Conservation (phyloP, 2,113 vertebrate genomes). For the Mixornis gularis region DNA sequence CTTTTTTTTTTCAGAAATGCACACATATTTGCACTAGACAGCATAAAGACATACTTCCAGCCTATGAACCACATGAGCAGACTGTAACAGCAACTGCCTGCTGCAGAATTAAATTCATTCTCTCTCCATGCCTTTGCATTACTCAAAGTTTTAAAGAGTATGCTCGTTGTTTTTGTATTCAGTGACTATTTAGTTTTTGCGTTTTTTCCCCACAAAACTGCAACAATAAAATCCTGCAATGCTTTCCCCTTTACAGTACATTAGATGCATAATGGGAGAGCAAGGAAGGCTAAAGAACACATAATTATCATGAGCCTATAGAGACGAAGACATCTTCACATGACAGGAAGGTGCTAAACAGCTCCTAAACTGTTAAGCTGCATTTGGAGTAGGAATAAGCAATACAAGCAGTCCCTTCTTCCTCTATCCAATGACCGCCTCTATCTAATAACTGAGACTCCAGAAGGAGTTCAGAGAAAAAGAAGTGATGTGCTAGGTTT, state of each 20-base stretch:
- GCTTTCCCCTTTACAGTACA: background rate
- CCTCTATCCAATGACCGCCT: background rate
- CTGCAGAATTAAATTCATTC: background rate
- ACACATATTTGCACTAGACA: background rate
- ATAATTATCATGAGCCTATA: background rate
- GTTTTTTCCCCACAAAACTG: background rate
- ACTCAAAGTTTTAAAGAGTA: background rate
- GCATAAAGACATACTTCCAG: background rate
- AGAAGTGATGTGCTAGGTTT: background rate
- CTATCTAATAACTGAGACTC: background rate
- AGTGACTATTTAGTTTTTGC: background rate
- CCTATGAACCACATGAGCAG: background rate
- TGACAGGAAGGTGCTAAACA: background rate
- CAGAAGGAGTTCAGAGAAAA: background rate
- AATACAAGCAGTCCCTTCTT: background rate
- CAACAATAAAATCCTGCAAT: background rate
- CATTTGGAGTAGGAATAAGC: background rate
- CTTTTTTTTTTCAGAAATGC: background rate
- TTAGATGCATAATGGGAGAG: background rate
- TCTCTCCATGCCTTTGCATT: background rate
- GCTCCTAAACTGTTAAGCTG: background rate
- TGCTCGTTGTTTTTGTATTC: background rate
- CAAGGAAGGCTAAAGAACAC: background rate
- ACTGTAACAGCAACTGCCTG: background rate
- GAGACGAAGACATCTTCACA: background rate